phyloP scores from a whole-genome alignment of 2,113 vertebrate species.

The Mungos mungo region DNA sequence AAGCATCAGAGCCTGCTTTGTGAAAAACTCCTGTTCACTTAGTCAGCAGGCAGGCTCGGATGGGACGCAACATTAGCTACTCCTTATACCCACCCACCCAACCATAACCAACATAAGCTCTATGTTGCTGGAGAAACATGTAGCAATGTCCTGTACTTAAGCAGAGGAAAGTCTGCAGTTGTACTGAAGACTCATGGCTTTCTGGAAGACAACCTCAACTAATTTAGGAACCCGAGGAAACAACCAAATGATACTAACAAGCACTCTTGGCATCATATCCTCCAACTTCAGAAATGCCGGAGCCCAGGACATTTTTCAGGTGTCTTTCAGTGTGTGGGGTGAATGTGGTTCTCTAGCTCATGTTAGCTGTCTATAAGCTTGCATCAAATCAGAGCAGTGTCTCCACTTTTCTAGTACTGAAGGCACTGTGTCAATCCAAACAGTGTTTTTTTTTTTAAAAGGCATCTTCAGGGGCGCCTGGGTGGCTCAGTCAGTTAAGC shows the following conservation, averaged over 20 bases:
- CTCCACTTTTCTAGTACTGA: background rate
- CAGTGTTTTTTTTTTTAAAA: background rate
- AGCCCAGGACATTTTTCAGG: background rate
- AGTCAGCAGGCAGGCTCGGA: background rate
- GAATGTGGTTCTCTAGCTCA: accelerated
- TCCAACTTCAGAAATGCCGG: background rate
- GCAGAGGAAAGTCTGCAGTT: background rate
- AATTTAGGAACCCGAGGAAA: background rate
- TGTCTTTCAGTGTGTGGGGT: background rate
- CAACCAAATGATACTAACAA: background rate
- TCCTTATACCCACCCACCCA: background rate
- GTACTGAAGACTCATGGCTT: background rate
- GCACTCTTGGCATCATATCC: background rate
- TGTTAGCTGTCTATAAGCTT: background rate
- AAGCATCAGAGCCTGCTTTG: background rate
- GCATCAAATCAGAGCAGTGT: background rate
- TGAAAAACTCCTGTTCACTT: background rate
- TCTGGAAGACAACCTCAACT: background rate
- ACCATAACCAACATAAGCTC: background rate
- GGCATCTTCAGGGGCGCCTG: background rate
- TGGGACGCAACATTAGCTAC: constrained; percentile 29
- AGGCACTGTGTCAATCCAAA: background rate
- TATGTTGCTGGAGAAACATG: background rate
- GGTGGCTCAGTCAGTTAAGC: too few relatives aligned
- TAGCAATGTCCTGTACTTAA: background rate